Conservation (phyloP, 1,140 invertebrate species). For the Formica exsecta region DNA sequence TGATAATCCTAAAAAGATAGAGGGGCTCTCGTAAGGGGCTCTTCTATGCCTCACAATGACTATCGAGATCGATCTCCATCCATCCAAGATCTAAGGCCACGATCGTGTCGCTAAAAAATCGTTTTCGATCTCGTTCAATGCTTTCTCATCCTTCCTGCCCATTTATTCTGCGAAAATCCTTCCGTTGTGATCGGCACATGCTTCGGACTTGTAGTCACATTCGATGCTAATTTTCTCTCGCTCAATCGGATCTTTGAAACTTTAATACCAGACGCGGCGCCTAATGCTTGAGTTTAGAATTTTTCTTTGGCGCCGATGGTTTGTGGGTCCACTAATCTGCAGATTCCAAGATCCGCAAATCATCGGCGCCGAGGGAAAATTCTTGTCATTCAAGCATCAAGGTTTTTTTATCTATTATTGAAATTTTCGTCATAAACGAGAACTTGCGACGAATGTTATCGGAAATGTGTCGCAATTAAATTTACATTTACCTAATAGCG, state of each 20-base stretch:
- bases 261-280: not conserved
- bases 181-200: not conserved
- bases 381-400: not conserved
- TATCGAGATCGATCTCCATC: constrained; percentile 64
- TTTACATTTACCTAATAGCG: constrained; percentile 22
- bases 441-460: not conserved
- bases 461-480: constrained; percentile 10
- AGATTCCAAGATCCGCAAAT: not conserved
- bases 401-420: not conserved
- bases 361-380: not conserved
- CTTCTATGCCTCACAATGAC: constrained; percentile 57
- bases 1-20: too few species aligned
- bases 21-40: too few species aligned
- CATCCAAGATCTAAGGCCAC: constrained; percentile 16
- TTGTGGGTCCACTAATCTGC: not conserved
- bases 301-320: not conserved
- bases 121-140: too few species aligned
- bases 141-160: too few species aligned
- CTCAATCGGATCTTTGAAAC: not conserved
- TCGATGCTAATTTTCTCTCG: constrained; percentile 47
- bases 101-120: too few species aligned
- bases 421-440: not conserved
- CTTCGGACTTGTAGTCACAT: constrained; percentile 22
- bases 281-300: not conserved
- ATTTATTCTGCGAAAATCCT: not conserved